Evolutionary conservation across 2,113 vertebrate genomes (phyloP).

Genomic region (Equus quagga): DNA sequence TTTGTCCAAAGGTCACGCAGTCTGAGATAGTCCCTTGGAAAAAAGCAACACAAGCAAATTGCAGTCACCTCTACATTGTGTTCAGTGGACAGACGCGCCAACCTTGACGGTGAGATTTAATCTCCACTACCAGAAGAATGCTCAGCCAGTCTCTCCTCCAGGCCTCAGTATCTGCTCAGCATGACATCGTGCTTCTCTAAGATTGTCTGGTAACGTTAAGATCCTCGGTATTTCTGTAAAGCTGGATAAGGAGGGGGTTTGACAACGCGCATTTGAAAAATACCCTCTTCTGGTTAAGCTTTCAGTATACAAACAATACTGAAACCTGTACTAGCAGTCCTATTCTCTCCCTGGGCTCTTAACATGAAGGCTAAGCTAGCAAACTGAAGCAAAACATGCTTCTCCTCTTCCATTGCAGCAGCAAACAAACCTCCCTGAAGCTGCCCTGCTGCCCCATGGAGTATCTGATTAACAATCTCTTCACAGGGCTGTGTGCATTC

Average conservation of each 20-base stretch:
- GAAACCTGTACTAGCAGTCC: not conserved
- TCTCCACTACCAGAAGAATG: not conserved
- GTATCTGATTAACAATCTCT: not conserved
- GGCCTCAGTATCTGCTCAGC: not conserved
- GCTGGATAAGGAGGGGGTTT: not conserved
- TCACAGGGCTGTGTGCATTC: not conserved
- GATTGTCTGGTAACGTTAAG: not conserved
- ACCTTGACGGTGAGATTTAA: not conserved
- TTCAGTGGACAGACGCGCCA: not conserved
- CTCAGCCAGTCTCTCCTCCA: not conserved
- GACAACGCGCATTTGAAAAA: not conserved
- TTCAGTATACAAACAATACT: not conserved
- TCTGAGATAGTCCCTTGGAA: not conserved
- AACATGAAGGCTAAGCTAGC: not conserved
- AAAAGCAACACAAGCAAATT: not conserved
- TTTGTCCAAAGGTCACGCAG: constrained; percentile 16
- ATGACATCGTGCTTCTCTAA: not conserved
- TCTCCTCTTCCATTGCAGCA: not conserved
- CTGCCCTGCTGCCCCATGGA: not conserved
- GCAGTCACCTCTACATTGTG: not conserved
- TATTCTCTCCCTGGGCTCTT: not conserved
- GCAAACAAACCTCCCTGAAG: not conserved
- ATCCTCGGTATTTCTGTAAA: not conserved
- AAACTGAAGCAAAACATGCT: not conserved
- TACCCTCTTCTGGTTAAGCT: not conserved